Evolutionary conservation across 1,140 invertebrate genomes (phyloP).

Genomic region (Drosophila nigromelanica): DNA sequence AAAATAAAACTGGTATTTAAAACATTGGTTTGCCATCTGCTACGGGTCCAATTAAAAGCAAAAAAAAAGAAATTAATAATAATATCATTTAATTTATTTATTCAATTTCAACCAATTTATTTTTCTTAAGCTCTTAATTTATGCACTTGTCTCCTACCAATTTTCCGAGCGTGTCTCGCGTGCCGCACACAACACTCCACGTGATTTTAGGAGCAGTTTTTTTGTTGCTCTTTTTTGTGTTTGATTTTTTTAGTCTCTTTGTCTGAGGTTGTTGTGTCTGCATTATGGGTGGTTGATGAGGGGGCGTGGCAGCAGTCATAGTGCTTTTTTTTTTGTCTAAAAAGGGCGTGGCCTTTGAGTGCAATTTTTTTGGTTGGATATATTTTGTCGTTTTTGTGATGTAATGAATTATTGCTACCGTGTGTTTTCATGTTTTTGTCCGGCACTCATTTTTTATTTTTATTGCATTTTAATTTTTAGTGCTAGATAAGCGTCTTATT

Average conservation of each 20-base stretch:
- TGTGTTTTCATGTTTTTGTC: constrained; percentile 19
- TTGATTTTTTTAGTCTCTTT: constrained; percentile 14
- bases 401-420: constrained; percentile 39
- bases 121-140: constrained; percentile 21
- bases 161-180: constrained; percentile 41
- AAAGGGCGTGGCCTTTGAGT: constrained; percentile 59
- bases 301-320: constrained; percentile 18
- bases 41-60: constrained; percentile 25
- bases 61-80: too few relatives aligned
- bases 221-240: constrained; percentile 6
- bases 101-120: constrained; percentile 26
- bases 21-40: constrained; percentile 15
- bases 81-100: constrained; percentile 15
- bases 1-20: constrained; percentile 59
- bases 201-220: constrained; percentile 37
- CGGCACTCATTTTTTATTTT: constrained; percentile 10
- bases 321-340: neutral
- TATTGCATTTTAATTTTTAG: constrained; percentile 22
- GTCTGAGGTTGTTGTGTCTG: constrained; percentile 46
- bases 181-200: constrained; percentile 62
- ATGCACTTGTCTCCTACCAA: constrained; percentile 11
- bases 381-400: constrained; percentile 31
- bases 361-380: constrained; percentile 20
- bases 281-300: constrained; percentile 14
- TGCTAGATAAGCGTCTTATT: constrained; percentile 1